phyloP scores from a whole-genome alignment of 1,140 invertebrate species.

The Bombus waltoni region DNA sequence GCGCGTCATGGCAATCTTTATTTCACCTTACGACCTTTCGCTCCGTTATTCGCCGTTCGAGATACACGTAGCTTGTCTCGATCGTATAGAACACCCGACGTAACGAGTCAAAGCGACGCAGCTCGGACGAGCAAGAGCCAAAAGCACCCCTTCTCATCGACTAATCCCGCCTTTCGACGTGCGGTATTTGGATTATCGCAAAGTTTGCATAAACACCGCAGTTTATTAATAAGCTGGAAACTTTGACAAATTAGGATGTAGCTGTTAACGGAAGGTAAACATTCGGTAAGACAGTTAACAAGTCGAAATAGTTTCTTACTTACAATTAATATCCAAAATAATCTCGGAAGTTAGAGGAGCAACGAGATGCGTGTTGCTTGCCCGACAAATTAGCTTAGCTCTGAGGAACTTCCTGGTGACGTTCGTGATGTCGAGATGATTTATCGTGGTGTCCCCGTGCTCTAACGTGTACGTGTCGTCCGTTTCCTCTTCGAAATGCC shows the following conservation, averaged over 20 bases:
- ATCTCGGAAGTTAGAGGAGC: slow-evolving; percentile 80
- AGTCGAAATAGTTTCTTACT: slow-evolving; percentile 71
- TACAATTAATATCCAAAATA: slow-evolving; percentile 84
- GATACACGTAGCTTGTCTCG: too few relatives aligned
- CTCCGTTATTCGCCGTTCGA: too few relatives aligned
- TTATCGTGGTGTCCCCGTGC: slow-evolving; percentile 71
- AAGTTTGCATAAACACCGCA: not conserved
- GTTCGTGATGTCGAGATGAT: slow-evolving; percentile 72
- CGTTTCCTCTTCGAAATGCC: slow-evolving; percentile 75
- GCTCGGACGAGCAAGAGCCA: not conserved
- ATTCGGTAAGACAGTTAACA: not conserved
- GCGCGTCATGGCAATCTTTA: too few relatives aligned
- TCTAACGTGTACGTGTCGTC: slow-evolving; percentile 68
- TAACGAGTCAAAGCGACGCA: not conserved
- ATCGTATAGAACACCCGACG: not conserved
- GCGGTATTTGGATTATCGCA: not conserved
- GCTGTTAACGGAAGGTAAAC: not conserved
- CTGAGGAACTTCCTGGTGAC: slow-evolving; percentile 78
- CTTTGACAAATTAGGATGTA: not conserved
- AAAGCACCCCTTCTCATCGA: not conserved
- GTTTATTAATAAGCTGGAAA: not conserved
- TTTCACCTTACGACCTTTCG: too few relatives aligned
- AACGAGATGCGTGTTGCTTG: slow-evolving; percentile 83
- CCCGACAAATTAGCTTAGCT: slow-evolving; percentile 79
- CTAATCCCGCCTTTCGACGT: not conserved